Percentiles rank a stretch among this genome's conserved stretches.
Conservation (phyloP, 2,113 vertebrate genomes). For the Proterorhinus semilunaris region DNA sequence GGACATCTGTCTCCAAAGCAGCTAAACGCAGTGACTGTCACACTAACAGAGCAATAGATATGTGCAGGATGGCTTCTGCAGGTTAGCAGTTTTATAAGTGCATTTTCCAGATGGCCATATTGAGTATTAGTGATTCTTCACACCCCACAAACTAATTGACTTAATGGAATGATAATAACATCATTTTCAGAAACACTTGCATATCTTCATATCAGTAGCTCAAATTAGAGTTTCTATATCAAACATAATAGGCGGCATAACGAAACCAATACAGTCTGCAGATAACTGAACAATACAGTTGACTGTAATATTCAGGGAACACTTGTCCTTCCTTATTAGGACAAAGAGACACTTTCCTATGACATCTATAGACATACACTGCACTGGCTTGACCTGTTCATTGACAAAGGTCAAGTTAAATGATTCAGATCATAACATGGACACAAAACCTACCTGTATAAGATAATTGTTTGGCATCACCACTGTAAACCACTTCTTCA, state of each 20-base stretch:
- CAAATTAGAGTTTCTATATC: background rate
- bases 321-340: background rate
- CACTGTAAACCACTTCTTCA: constrained; percentile 80
- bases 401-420: background rate
- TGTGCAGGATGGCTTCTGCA: constrained; percentile 31
- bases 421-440: background rate
- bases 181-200: constrained; percentile 3
- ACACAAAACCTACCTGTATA: constrained; percentile 79
- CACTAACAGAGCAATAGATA: constrained; percentile 37
- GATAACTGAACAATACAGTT: constrained; percentile 1
- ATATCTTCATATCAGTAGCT: background rate
- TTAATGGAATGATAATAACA: constrained; percentile 6
- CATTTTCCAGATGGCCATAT: constrained; percentile 20
- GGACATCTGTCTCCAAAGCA: constrained; percentile 48
- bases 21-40: constrained; percentile 36
- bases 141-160: constrained; percentile 2
- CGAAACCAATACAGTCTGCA: background rate
- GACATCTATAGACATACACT: no score
- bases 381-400: no score
- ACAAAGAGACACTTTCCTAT: background rate
- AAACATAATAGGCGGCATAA: constrained; percentile 1
- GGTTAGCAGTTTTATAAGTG: constrained; percentile 14
- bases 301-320: background rate
- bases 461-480: constrained; percentile 66
- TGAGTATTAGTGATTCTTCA: constrained; percentile 25